Percentiles rank a stretch among this genome's conserved stretches.
phyloP scores from a whole-genome alignment of 2,888 invertebrate genomes.

The Rhagophthalmus giganteus region DNA sequence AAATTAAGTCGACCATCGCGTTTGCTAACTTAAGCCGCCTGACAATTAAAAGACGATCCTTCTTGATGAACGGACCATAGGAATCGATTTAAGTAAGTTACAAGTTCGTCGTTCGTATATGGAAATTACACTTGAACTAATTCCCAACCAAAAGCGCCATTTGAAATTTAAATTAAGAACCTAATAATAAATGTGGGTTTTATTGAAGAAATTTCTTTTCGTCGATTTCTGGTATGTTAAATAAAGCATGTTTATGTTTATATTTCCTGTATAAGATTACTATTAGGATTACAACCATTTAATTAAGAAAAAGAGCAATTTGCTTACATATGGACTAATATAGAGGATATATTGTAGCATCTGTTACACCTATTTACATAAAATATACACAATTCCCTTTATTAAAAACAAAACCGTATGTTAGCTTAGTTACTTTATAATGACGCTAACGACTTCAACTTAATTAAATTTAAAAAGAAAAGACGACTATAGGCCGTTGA shows the following conservation, averaged over 20 bases:
- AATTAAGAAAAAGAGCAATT: conserved; percentile 17
- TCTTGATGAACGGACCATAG: too few relatives aligned
- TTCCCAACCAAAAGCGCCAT: too few relatives aligned
- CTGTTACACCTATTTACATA: conserved; percentile 17
- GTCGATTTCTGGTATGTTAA: neutral
- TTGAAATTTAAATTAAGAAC: too few relatives aligned
- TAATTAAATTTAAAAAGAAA: conserved; percentile 32
- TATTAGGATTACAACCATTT: conserved; percentile 15
- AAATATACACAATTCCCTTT: conserved; percentile 9
- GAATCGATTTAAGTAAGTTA: too few relatives aligned
- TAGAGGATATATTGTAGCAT: conserved; percentile 5
- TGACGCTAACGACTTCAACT: conserved; percentile 25
- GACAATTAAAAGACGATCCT: too few relatives aligned
- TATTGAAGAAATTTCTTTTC: too few relatives aligned
- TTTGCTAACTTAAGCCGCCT: too few relatives aligned
- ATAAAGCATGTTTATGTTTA: neutral
- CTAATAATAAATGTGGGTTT: too few relatives aligned
- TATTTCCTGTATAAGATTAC: too few relatives aligned
- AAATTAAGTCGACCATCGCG: too few relatives aligned
- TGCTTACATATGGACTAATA: conserved; percentile 13
- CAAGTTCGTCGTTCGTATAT: too few relatives aligned
- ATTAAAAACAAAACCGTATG: conserved; percentile 22
- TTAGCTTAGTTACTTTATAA: conserved; percentile 22
- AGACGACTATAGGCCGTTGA: conserved; percentile 1
- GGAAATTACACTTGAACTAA: too few relatives aligned